Percentiles rank a stretch among this genome's conserved stretches.
Conservation (phyloP, 2,797 vertebrate genomes). For the Syngnathus rostellatus region DNA sequence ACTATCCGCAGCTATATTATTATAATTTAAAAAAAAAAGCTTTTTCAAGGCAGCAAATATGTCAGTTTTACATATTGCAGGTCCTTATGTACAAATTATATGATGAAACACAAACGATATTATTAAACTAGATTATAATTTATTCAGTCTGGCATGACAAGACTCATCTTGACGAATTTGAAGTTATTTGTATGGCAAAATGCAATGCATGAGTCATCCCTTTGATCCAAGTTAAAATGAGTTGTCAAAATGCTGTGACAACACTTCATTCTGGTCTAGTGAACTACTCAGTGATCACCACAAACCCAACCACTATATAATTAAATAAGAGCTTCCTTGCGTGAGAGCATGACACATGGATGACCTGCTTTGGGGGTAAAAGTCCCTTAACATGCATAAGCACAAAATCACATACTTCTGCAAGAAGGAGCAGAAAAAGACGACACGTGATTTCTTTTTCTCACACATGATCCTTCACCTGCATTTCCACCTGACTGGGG, state of each 20-base stretch:
- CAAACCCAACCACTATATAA: conserved; percentile 1
- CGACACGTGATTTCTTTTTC: not conserved
- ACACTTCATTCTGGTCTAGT: not conserved
- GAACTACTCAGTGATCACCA: not conserved
- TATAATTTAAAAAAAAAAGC: no score
- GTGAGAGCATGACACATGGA: not conserved
- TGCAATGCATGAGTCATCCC: not conserved
- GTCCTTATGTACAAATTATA: not conserved
- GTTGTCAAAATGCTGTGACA: not conserved
- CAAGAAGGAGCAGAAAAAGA: conserved; percentile 6
- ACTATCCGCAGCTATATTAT: no score
- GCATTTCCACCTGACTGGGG: conserved; percentile 10
- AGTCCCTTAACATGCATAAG: not conserved
- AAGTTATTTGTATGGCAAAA: not conserved
- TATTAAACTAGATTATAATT: not conserved
- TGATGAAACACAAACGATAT: not conserved
- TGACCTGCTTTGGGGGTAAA: conserved; percentile 1
- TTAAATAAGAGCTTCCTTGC: not conserved
- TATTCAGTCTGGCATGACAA: not conserved
- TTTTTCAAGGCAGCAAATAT: no score
- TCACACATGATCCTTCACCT: conserved; percentile 4
- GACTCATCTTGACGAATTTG: not conserved
- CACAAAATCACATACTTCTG: not conserved
- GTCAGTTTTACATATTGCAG: no score
- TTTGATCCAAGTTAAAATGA: not conserved